These are phyloP conservation scores for Distichodus sexfasciatus DNA, from an alignment of 2,797 vertebrate genomes.

Conservation along the genomic window DNA sequence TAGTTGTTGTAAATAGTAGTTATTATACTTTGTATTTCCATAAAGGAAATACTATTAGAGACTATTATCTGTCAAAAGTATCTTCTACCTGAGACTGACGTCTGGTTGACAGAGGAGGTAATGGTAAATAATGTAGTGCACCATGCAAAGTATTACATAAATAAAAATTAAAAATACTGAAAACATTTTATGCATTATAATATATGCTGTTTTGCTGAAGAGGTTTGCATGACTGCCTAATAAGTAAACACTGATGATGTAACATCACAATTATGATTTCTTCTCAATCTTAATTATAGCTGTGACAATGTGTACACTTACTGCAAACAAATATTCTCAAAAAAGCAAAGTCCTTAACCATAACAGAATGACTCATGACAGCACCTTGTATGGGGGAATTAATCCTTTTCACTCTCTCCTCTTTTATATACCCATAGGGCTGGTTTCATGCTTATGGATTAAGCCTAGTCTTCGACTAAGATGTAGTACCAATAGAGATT, in stretches of 20 bases:
- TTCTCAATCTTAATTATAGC: background rate
- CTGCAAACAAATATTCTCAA: conserved; percentile 10
- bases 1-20: too few relatives aligned
- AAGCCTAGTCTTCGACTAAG: too few relatives aligned
- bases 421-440: background rate
- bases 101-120: conserved; percentile 63
- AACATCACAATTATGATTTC: background rate
- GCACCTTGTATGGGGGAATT: conserved; percentile 4
- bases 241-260: conserved; percentile 1
- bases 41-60: background rate
- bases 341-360: background rate
- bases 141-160: conserved; percentile 6
- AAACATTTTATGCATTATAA: too few relatives aligned
- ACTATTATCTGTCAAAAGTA: conserved; percentile 46
- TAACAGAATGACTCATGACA: background rate
- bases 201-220: background rate
- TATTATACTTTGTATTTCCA: too few relatives aligned
- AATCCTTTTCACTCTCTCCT: background rate
- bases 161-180: conserved; percentile 22
- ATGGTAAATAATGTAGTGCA: conserved; percentile 30
- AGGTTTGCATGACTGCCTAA: background rate
- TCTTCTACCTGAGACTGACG: conserved; percentile 70
- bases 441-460: too few relatives aligned
- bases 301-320: conserved; percentile 14
- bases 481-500: too few relatives aligned